These are phyloP conservation scores for Vidua chalybeata DNA, from an alignment of 2,113 vertebrate species.

Conservation along the genomic window DNA sequence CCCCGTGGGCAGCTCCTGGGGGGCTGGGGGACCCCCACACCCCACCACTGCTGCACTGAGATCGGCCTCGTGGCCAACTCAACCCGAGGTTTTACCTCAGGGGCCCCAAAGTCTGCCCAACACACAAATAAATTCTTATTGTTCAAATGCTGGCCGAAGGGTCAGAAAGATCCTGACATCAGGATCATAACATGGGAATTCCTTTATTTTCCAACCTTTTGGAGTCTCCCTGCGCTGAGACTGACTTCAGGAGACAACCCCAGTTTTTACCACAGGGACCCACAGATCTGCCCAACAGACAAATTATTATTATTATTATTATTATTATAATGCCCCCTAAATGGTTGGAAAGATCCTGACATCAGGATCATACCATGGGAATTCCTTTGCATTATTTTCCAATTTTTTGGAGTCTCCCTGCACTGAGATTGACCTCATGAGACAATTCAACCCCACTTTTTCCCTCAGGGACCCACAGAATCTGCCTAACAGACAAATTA, in stretches of 20 bases:
- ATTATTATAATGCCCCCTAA: not conserved
- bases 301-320: not conserved
- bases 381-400: not conserved
- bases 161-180: not conserved
- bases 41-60: not conserved
- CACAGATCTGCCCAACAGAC: not conserved
- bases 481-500: not conserved
- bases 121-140: not conserved
- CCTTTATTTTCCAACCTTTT: not conserved
- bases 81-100: not conserved
- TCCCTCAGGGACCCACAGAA: too few species aligned
- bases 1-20: rapidly evolving
- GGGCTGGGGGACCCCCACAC: rapidly evolving
- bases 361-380: not conserved
- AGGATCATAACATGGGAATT: not conserved
- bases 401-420: not conserved
- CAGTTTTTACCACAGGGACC: not conserved
- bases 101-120: not conserved
- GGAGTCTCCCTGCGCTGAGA: not conserved
- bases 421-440: not conserved
- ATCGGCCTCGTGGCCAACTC: not conserved
- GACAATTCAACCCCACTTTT: not conserved
- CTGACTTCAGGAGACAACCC: not conserved
- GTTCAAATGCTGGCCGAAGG: too few species aligned
- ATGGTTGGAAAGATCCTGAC: not conserved